A percentile compares a stretch with the other conserved stretches of the same genome.
phyloP scores from a whole-genome alignment of 1,140 invertebrate species.

The Spodoptera frugiperda region DNA sequence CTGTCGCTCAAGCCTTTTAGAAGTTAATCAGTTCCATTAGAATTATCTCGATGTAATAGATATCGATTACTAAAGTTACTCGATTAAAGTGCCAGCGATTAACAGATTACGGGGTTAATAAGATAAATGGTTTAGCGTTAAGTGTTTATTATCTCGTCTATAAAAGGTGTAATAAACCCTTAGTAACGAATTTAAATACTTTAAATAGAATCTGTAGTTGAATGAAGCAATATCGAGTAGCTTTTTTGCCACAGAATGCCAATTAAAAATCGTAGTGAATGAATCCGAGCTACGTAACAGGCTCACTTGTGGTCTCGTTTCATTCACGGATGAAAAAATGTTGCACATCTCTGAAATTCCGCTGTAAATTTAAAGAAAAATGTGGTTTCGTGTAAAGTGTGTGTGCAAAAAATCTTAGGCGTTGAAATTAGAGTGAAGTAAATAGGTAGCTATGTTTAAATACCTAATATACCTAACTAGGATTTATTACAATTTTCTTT shows the following conservation, averaged over 20 bases:
- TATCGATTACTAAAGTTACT: constrained; percentile 5
- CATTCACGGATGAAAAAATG: neutral
- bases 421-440: neutral
- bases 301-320: neutral
- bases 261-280: constrained; percentile 20
- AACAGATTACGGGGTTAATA: constrained; percentile 5
- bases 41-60: constrained; percentile 12
- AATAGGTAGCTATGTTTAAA: no score
- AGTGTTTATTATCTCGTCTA: neutral
- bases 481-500: no score
- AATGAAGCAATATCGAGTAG: neutral
- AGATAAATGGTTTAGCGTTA: constrained; percentile 29
- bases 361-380: neutral
- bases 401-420: neutral
- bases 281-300: constrained; percentile 14
- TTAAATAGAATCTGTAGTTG: neutral
- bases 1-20: constrained; percentile 10
- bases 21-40: constrained; percentile 11
- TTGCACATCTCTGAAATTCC: neutral
- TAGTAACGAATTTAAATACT: no score
- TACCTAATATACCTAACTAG: no score
- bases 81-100: constrained; percentile 23
- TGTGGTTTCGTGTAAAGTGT: no score
- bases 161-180: neutral
- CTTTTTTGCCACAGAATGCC: neutral